Percentiles rank a stretch among this genome's conserved stretches.
phyloP scores from a whole-genome alignment of 2,797 vertebrate species.

The Macrochelys suwanniensis region DNA sequence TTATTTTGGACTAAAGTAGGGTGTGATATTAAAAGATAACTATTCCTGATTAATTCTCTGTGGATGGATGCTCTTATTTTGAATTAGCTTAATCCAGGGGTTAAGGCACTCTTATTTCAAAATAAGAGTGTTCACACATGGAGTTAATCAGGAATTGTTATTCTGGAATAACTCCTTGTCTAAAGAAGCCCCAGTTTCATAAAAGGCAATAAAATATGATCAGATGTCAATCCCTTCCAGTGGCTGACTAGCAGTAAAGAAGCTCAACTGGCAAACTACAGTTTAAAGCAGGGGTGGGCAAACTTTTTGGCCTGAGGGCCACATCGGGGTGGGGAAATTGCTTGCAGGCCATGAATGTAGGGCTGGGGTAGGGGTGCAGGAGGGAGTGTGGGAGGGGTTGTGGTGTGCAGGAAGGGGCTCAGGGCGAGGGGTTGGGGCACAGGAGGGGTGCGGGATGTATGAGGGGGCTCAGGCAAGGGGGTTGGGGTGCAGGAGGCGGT shows the following conservation, averaged over 20 bases:
- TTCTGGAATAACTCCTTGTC: too few relatives aligned
- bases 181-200: not conserved
- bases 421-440: too few relatives aligned
- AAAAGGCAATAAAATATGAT: not conserved
- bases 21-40: not conserved
- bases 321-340: too few relatives aligned
- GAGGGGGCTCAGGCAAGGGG: too few relatives aligned
- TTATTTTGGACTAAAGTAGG: not conserved
- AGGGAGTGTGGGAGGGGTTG: too few relatives aligned
- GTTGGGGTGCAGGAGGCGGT: too few relatives aligned
- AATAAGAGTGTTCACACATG: not conserved
- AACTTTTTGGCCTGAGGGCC: too few relatives aligned
- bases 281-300: not conserved
- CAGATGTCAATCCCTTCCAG: not conserved
- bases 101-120: not conserved
- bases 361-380: too few relatives aligned
- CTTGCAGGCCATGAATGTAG: too few relatives aligned
- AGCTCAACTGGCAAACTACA: not conserved
- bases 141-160: not conserved
- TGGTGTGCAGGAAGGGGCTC: too few relatives aligned
- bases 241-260: not conserved
- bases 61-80: not conserved
- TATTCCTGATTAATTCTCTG: not conserved
- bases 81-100: not conserved
- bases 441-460: too few relatives aligned